These are phyloP conservation scores for Ochropleura plecta DNA, from an alignment of 2,888 invertebrate species.

Conservation along the genomic window DNA sequence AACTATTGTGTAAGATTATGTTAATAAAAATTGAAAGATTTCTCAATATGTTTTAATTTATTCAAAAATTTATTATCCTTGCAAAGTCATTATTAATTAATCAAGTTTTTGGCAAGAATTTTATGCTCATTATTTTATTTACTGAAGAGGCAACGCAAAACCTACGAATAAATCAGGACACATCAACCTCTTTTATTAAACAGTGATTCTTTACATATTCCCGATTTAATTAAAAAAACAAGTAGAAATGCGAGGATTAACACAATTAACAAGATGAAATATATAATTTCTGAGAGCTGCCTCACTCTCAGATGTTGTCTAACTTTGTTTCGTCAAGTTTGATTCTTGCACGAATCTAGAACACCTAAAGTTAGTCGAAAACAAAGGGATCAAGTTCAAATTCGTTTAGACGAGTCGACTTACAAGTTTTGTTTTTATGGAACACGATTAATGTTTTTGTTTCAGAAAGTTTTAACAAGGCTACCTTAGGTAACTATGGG, in stretches of 20 bases:
- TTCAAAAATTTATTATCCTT: not conserved
- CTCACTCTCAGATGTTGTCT: slow-evolving; percentile 36
- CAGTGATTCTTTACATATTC: not conserved
- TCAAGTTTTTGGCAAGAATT: not conserved
- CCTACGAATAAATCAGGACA: not conserved
- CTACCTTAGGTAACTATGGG: slow-evolving; percentile 7
- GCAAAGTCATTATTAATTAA: not conserved
- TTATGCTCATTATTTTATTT: no score
- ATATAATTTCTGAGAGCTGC: slow-evolving; percentile 38
- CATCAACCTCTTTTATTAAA: not conserved
- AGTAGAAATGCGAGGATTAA: slow-evolving; percentile 27
- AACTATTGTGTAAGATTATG: slow-evolving; percentile 5
- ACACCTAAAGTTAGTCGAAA: slow-evolving; percentile 49
- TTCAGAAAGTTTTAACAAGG: slow-evolving; percentile 49
- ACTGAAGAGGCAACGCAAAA: not conserved
- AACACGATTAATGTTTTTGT: slow-evolving; percentile 47
- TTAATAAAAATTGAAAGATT: slow-evolving; percentile 6
- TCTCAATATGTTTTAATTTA: slow-evolving; percentile 12
- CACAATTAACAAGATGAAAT: slow-evolving; percentile 34
- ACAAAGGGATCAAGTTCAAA: slow-evolving; percentile 47
- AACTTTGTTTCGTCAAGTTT: slow-evolving; percentile 58
- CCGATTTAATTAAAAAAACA: slow-evolving; percentile 3
- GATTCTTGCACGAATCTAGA: slow-evolving; percentile 42
- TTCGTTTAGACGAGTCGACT: slow-evolving; percentile 41
- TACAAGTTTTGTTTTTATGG: slow-evolving; percentile 49